These are phyloP conservation scores for Myathropa florea DNA, from an alignment of 2,888 invertebrate species.

Conservation along the genomic window DNA sequence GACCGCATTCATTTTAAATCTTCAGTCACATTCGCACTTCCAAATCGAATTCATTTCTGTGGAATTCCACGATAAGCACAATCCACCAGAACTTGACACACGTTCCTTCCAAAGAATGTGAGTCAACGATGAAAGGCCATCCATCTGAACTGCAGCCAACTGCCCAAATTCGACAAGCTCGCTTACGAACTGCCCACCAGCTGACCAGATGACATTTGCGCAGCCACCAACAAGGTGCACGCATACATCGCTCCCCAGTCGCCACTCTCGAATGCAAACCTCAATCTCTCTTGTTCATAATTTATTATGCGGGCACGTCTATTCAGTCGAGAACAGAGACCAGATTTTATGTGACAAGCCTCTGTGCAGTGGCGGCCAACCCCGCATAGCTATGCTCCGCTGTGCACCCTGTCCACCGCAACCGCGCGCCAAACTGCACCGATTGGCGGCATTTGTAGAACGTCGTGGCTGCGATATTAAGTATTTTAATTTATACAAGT, in stretches of 20 bases:
- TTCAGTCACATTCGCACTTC: neutral
- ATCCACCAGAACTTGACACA: too few species aligned
- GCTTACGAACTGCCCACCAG: neutral
- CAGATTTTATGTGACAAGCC: slow-evolving; percentile 55
- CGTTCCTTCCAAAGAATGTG: neutral
- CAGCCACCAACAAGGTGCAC: neutral
- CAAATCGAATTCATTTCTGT: neutral
- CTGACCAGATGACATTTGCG: slow-evolving; percentile 24
- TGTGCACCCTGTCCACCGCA: neutral
- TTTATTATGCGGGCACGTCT: slow-evolving; percentile 43
- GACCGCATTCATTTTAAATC: neutral
- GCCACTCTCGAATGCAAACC: neutral
- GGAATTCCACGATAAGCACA: neutral
- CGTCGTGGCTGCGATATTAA: slow-evolving; percentile 52
- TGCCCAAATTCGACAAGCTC: neutral
- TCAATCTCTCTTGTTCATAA: slow-evolving; percentile 28
- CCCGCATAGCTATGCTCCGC: slow-evolving; percentile 11
- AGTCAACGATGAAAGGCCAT: neutral
- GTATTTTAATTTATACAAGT: slow-evolving; percentile 62
- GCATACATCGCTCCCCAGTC: neutral
- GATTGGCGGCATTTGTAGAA: slow-evolving; percentile 29
- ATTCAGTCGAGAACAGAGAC: slow-evolving; percentile 9
- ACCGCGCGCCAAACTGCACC: slow-evolving; percentile 3
- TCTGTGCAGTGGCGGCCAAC: slow-evolving; percentile 8
- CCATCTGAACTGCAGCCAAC: neutral